A percentile compares a stretch with the other conserved stretches of the same genome.
These are phyloP conservation scores for Himalopsyche tibetana DNA, from an alignment of 2,888 invertebrate genomes.

Conservation along the genomic window DNA sequence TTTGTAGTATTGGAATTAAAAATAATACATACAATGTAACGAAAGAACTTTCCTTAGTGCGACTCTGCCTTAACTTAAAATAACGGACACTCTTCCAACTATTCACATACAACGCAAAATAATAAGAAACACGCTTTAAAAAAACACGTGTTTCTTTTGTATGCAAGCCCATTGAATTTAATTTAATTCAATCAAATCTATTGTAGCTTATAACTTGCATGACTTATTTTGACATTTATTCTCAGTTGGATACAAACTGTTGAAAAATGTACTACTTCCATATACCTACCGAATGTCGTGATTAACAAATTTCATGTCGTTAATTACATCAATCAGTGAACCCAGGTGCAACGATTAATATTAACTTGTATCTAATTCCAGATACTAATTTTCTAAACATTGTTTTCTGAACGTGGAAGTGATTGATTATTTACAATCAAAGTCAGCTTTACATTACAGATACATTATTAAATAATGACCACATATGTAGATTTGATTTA, in stretches of 20 bases:
- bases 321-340: conserved; percentile 23
- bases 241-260: background rate
- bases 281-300: background rate
- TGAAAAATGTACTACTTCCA: background rate
- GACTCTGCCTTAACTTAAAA: background rate
- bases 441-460: too few relatives aligned
- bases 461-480: too few relatives aligned
- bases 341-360: conserved; percentile 22
- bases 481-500: too few relatives aligned
- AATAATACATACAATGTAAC: too few relatives aligned
- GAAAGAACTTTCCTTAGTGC: background rate
- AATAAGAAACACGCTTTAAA: background rate
- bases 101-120: background rate
- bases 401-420: background rate
- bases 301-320: conserved; percentile 26
- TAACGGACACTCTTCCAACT: background rate
- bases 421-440: background rate
- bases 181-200: conserved; percentile 45
- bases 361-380: background rate
- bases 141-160: conserved; percentile 48
- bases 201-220: conserved; percentile 10
- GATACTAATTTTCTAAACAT: background rate
- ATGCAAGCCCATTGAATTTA: conserved; percentile 3
- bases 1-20: too few relatives aligned
- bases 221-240: background rate